Evolutionary conservation across 2,797 vertebrate genomes (phyloP).

Genomic region (Sebastes hubbsi): DNA sequence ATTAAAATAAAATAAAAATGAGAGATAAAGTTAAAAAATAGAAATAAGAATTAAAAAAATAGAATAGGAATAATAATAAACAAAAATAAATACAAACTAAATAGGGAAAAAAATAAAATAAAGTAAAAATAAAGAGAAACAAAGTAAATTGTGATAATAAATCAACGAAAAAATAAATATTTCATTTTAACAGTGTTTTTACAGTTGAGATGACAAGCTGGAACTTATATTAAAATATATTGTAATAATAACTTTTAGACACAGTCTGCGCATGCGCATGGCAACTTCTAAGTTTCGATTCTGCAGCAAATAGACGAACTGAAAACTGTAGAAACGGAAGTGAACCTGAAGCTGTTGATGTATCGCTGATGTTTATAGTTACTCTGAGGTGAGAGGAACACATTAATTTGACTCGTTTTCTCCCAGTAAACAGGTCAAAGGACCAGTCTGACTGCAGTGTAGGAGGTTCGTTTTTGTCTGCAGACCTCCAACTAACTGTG

Average conservation of each 20-base stretch:
- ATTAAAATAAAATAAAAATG: too few relatives aligned
- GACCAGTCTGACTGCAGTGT: not conserved
- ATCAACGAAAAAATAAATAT: not conserved
- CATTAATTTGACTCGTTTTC: fast-evolving
- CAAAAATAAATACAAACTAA: too few relatives aligned
- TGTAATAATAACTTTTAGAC: not conserved
- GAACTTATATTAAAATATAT: fast-evolving
- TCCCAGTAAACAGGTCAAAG: not conserved
- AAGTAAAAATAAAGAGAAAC: too few relatives aligned
- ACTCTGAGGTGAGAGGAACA: not conserved
- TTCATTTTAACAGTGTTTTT: not conserved
- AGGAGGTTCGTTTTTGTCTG: not conserved
- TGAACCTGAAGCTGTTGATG: not conserved
- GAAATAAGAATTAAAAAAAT: too few relatives aligned
- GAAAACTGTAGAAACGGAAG: constrained; percentile 24
- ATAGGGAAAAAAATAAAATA: too few relatives aligned
- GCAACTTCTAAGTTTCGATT: constrained; percentile 49
- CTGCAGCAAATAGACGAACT: not conserved
- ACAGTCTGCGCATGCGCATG: not conserved
- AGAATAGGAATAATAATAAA: too few relatives aligned
- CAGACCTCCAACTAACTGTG: not conserved
- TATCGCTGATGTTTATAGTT: not conserved
- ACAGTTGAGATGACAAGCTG: not conserved
- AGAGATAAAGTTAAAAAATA: too few relatives aligned
- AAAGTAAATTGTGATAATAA: too few relatives aligned